Evolutionary conservation across 2,113 vertebrate species (phyloP).

Genomic region (Leptobrachium ailaonicum): DNA sequence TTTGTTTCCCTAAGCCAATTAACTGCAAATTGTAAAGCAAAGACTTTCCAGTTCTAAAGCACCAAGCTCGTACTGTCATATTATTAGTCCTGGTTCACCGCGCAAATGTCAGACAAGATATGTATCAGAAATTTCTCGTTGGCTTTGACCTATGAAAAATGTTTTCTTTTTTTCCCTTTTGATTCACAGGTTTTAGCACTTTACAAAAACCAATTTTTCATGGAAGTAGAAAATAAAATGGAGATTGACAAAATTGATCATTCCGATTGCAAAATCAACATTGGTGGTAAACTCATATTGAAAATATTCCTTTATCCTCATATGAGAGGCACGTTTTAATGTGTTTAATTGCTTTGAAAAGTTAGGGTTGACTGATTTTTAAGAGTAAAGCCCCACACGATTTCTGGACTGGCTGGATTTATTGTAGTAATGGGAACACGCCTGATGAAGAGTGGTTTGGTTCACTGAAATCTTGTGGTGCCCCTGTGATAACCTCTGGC

Average conservation of each 20-base stretch:
- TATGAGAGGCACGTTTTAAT: conserved; percentile 32
- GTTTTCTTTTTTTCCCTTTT: background rate
- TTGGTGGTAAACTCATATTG: background rate
- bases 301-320: background rate
- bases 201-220: background rate
- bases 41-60: conserved; percentile 42
- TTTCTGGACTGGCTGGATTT: conserved; percentile 41
- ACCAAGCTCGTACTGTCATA: conserved; percentile 41
- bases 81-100: conserved; percentile 47
- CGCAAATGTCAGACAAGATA: conserved; percentile 50
- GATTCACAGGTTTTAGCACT: background rate
- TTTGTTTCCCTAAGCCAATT: conserved; percentile 50
- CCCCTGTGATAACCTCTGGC: too few relatives aligned
- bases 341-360: conserved; percentile 38
- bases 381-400: conserved; percentile 30
- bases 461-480: conserved; percentile 1
- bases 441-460: conserved; percentile 28
- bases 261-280: background rate
- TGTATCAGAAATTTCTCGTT: conserved; percentile 48
- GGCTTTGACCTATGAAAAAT: conserved; percentile 46
- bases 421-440: conserved; percentile 29
- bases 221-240: background rate
- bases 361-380: conserved; percentile 38
- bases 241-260: background rate
- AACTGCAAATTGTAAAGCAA: conserved; percentile 50